These are phyloP conservation scores for Osmerus eperlanus DNA, from an alignment of 2,113 vertebrate species.

Conservation along the genomic window DNA sequence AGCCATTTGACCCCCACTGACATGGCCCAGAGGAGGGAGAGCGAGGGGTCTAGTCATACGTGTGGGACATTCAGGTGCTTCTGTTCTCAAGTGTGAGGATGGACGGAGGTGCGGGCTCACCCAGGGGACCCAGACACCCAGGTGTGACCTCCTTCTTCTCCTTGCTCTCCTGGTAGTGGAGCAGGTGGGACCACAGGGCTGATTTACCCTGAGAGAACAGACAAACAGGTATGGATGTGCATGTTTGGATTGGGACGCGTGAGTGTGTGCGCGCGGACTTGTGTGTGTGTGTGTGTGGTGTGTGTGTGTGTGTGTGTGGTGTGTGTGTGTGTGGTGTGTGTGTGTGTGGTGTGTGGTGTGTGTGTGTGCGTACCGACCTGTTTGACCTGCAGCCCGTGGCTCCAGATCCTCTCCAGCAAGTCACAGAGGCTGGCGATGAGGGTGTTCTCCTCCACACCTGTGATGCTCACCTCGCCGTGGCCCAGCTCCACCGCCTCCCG, in stretches of 20 bases:
- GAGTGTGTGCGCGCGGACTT: background rate
- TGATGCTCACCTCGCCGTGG: slow-evolving; percentile 95
- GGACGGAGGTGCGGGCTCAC: slow-evolving; percentile 56
- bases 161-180: slow-evolving; percentile 93
- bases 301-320: background rate
- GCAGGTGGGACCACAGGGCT: slow-evolving; percentile 94
- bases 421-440: slow-evolving; percentile 96
- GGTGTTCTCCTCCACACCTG: slow-evolving; percentile 93
- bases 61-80: too few species aligned
- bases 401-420: slow-evolving; percentile 97
- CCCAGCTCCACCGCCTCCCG: slow-evolving; percentile 94
- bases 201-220: slow-evolving; percentile 85
- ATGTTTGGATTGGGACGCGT: background rate
- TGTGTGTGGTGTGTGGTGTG: background rate
- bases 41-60: background rate
- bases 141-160: slow-evolving; percentile 86
- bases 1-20: too few species aligned
- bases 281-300: background rate
- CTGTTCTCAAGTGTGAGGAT: background rate
- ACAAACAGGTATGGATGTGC: background rate
- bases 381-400: slow-evolving; percentile 92
- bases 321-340: background rate
- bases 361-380: slow-evolving; percentile 71
- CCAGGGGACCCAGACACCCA: slow-evolving; percentile 83
- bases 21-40: background rate